A percentile compares a stretch with the other conserved stretches of the same genome.
These are phyloP conservation scores for Priocnemis perturbator DNA, from an alignment of 2,888 invertebrate species.

Conservation along the genomic window DNA sequence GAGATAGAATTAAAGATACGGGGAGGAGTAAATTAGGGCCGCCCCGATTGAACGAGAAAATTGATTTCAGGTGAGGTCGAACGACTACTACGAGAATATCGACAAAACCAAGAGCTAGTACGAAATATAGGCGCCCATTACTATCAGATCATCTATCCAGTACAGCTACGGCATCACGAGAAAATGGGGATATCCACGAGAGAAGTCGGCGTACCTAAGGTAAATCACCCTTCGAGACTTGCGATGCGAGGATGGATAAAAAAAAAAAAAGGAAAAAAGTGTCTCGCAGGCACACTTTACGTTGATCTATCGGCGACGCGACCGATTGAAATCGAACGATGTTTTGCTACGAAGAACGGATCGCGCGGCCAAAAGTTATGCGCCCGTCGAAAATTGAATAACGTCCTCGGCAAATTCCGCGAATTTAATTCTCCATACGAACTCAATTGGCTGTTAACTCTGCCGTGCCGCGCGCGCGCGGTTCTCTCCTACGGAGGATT, in stretches of 20 bases:
- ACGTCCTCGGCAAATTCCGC: no score
- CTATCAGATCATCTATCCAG: constrained; percentile 96
- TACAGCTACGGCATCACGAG: constrained; percentile 95
- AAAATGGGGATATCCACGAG: constrained; percentile 97
- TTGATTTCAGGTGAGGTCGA: constrained; percentile 88
- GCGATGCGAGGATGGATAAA: no score
- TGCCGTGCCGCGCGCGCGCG: no score
- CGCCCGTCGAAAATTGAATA: no score
- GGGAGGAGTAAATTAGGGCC: constrained; percentile 31
- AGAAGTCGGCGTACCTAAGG: constrained; percentile 92
- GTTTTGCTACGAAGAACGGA: no score
- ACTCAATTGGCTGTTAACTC: no score
- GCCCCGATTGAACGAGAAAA: constrained; percentile 46
- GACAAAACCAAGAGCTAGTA: constrained; percentile 94
- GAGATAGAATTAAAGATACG: constrained; percentile 34
- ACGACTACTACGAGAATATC: constrained; percentile 91
- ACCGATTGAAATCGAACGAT: no score
- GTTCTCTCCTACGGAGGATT: no score
- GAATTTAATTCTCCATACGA: no score
- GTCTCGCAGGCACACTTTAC: not conserved
- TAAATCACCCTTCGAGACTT: constrained; percentile 71
- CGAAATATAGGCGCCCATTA: constrained; percentile 93
- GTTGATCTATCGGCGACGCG: no score
- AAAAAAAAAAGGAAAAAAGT: not conserved
- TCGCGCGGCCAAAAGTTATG: no score